A percentile compares a stretch with the other conserved stretches of the same genome.
phyloP scores from a whole-genome alignment of 92 coral and sea anemone genomes.

The Anthopleura xanthogrammica region DNA sequence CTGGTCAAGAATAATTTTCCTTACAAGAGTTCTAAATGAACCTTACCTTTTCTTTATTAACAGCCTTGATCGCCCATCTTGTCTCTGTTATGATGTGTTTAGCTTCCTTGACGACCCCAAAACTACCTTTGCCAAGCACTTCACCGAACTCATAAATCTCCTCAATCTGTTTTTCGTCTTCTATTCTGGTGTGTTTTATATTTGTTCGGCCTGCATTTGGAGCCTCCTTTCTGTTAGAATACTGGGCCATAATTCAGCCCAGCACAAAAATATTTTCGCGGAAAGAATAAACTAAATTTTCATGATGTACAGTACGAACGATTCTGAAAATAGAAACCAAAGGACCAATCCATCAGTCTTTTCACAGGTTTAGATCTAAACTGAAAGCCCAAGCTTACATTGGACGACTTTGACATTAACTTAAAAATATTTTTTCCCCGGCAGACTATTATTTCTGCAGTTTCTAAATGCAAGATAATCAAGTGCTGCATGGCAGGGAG shows the following conservation, averaged over 20 bases:
- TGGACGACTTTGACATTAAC: background rate
- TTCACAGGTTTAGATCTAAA: background rate
- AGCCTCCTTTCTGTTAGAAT: conserved; percentile 55
- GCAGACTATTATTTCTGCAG: background rate
- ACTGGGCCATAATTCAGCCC: conserved; percentile 59
- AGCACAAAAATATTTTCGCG: conserved; percentile 1
- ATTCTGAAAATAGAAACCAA: conserved; percentile 19
- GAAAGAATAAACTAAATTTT: background rate
- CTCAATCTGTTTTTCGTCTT: conserved; percentile 92
- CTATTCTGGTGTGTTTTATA: conserved; percentile 90
- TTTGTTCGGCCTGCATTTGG: conserved; percentile 43
- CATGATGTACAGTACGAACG: conserved; percentile 11
- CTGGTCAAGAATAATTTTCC: background rate
- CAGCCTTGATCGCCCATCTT: conserved; percentile 93
- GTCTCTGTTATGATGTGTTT: conserved; percentile 70
- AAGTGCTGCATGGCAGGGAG: background rate
- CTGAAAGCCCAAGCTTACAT: too few relatives aligned
- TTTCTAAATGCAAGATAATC: background rate
- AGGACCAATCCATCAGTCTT: background rate
- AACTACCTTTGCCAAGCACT: conserved; percentile 94
- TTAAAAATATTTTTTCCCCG: background rate
- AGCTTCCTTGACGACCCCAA: conserved; percentile 96
- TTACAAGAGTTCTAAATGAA: conserved; percentile 8
- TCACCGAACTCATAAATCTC: conserved; percentile 89
- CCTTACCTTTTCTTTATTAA: conserved; percentile 96